phyloP scores from a whole-genome alignment of 2,888 invertebrate genomes.

The Diabrotica balteata region DNA sequence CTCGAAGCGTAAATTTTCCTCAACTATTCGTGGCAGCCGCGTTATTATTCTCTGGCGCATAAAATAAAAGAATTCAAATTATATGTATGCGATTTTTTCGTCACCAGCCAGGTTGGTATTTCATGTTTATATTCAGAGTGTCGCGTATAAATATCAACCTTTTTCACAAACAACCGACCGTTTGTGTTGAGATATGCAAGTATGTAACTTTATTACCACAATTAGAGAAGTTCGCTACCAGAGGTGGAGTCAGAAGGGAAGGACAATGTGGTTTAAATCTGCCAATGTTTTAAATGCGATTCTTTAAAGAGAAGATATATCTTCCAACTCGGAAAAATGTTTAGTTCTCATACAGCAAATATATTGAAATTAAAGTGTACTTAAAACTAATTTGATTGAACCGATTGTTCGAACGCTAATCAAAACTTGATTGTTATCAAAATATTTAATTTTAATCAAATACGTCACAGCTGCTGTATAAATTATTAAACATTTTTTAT shows the following conservation, averaged over 20 bases:
- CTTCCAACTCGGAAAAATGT: no score
- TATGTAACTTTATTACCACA: conserved; percentile 55
- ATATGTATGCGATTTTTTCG: conserved; percentile 61
- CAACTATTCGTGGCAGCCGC: conserved; percentile 60
- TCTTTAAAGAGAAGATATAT: no score
- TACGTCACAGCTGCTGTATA: no score
- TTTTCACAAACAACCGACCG: conserved; percentile 45
- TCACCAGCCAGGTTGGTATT: conserved; percentile 58
- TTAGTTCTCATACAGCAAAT: no score
- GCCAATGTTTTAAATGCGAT: no score
- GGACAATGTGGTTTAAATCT: no score
- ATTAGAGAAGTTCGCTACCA: conserved; percentile 51
- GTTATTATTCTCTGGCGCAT: conserved; percentile 58
- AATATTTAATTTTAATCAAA: no score
- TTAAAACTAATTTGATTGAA: no score
- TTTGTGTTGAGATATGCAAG: conserved; percentile 49
- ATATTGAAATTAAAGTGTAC: no score
- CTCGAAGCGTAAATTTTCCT: conserved; percentile 59
- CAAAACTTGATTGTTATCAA: no score
- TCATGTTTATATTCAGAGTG: conserved; percentile 61
- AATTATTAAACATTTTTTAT: no score
- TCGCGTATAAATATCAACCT: conserved; percentile 58
- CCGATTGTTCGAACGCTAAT: no score
- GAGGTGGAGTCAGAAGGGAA: conserved; percentile 10
- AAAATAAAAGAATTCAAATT: conserved; percentile 61